Evolutionary conservation across 1,140 invertebrate genomes (phyloP).

Genomic region (Hycleus phaleratus): DNA sequence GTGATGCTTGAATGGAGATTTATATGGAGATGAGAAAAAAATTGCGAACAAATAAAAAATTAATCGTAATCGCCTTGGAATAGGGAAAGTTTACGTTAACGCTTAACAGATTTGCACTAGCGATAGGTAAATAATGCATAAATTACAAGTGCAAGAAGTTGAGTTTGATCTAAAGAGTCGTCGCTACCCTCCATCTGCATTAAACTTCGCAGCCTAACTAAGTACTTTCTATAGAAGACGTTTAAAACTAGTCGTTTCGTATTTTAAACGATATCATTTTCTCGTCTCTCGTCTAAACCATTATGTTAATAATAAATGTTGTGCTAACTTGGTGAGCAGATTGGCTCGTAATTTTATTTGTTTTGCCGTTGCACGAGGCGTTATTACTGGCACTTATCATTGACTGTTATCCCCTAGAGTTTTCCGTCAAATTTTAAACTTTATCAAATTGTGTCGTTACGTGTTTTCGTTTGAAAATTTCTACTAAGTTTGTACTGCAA

Average conservation of each 20-base stretch:
- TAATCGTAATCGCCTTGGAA: no score
- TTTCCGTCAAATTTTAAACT: no score
- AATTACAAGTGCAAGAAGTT: conserved; percentile 12
- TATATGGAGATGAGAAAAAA: no score
- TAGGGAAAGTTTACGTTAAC: no score
- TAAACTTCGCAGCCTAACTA: conserved; percentile 1
- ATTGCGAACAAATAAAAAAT: no score
- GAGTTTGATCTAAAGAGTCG: conserved; percentile 6
- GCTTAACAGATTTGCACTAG: no score
- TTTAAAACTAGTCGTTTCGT: conserved; percentile 9
- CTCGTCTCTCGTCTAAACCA: no score
- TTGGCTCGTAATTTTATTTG: conserved; percentile 10
- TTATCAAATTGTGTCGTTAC: no score
- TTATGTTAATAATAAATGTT: conserved; percentile 12
- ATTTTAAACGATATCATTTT: conserved; percentile 6
- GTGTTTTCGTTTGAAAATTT: no score
- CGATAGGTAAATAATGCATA: conserved; percentile 1
- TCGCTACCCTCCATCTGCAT: neutral
- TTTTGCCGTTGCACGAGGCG: conserved; percentile 1
- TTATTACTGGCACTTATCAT: conserved; percentile 2
- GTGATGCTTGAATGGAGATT: no score
- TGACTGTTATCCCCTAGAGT: no score
- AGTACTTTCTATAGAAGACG: neutral
- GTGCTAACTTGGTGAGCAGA: conserved; percentile 9
- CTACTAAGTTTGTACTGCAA: no score